A percentile compares a stretch with the other conserved stretches of the same genome.
Conservation (phyloP, 2,888 invertebrate species). For the Alentia gelatinosa region DNA sequence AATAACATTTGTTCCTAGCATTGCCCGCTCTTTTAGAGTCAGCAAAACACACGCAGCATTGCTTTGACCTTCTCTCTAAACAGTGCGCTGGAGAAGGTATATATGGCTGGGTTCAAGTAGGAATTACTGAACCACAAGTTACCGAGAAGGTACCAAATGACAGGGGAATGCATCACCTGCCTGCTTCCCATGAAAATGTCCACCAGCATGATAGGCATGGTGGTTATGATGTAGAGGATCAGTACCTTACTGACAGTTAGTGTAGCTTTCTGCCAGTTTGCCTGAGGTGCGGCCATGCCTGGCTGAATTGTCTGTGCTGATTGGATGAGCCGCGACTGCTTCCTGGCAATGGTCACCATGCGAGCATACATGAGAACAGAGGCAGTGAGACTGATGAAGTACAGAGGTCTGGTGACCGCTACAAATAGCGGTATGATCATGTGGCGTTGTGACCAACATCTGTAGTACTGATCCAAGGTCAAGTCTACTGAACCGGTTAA, state of each 20-base stretch:
- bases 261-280: too few species aligned
- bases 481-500: not conserved
- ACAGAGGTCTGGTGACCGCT: not conserved
- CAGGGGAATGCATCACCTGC: too few species aligned
- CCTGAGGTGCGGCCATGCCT: not conserved
- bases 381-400: not conserved
- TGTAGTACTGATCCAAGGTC: not conserved
- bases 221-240: not conserved
- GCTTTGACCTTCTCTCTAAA: not conserved
- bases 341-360: not conserved
- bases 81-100: not conserved
- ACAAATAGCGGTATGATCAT: not conserved
- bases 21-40: too few species aligned
- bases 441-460: not conserved
- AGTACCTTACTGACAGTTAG: not conserved
- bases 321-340: not conserved
- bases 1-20: too few species aligned
- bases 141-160: not conserved
- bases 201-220: not conserved
- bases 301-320: not conserved
- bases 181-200: not conserved
- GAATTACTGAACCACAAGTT: not conserved
- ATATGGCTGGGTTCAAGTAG: not conserved
- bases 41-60: too few species aligned
- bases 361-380: not conserved